Percentiles rank a stretch among this genome's conserved stretches.
These are phyloP conservation scores for Merodon equestris DNA, from an alignment of 2,888 invertebrate genomes.

Conservation along the genomic window DNA sequence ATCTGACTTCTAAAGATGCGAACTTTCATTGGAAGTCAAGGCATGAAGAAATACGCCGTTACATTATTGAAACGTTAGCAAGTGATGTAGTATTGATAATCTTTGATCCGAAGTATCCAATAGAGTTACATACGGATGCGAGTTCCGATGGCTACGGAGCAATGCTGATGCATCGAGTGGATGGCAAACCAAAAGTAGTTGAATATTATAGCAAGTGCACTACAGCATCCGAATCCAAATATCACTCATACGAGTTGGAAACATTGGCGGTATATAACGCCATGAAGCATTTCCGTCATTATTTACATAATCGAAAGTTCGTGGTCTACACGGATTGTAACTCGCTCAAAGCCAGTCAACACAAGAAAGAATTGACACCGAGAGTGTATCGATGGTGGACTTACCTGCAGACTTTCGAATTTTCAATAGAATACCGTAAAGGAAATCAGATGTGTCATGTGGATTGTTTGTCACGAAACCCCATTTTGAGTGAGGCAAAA, in stretches of 20 bases:
- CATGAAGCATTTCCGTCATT: conserved; percentile 68
- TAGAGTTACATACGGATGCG: conserved; percentile 63
- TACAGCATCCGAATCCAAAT: conserved; percentile 50
- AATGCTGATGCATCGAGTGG: conserved; percentile 32
- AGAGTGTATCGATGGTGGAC: conserved; percentile 48
- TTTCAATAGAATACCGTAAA: conserved; percentile 42
- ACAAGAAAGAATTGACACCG: conserved; percentile 42
- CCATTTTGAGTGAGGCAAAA: conserved; percentile 8
- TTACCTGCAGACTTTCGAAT: conserved; percentile 49
- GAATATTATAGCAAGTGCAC: conserved; percentile 39
- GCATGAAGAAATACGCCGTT: conserved; percentile 31
- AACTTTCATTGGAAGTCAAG: conserved; percentile 5
- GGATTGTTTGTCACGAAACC: conserved; percentile 28
- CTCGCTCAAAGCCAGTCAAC: conserved; percentile 12
- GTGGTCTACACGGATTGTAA: conserved; percentile 61
- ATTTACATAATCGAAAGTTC: conserved; percentile 43
- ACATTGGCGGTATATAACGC: conserved; percentile 36
- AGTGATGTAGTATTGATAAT: conserved; percentile 60
- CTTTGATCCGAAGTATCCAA: conserved; percentile 58
- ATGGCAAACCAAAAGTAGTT: conserved; percentile 21
- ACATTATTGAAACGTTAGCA: conserved; percentile 39
- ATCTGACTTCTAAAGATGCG: conserved; percentile 2
- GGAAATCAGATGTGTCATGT: conserved; percentile 57
- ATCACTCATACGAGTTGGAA: conserved; percentile 49
- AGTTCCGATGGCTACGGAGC: conserved; percentile 47